A percentile compares a stretch with the other conserved stretches of the same genome.
These are phyloP conservation scores for Branchinecta lindahli DNA, from an alignment of 1,140 invertebrate species.

Conservation along the genomic window DNA sequence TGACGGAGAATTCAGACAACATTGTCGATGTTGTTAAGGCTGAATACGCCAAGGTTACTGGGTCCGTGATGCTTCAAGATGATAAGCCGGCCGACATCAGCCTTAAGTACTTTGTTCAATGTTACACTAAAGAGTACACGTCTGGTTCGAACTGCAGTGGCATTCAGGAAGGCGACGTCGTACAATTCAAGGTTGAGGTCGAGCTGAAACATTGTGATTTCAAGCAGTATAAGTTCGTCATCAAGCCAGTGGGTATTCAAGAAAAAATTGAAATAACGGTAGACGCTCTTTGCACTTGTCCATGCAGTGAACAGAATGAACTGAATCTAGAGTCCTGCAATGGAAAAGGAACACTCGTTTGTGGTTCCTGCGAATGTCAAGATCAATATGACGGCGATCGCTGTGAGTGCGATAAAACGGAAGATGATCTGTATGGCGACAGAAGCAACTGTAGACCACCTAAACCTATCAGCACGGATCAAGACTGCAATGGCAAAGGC, in stretches of 20 bases:
- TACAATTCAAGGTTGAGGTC: conserved; percentile 27
- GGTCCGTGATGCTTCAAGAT: conserved; percentile 35
- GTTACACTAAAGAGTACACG: conserved; percentile 33
- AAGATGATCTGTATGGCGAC: conserved; percentile 14
- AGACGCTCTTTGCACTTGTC: conserved; percentile 23
- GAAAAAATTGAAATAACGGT: conserved; percentile 21
- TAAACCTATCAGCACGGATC: conserved; percentile 10
- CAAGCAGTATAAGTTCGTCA: conserved; percentile 6
- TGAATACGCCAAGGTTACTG: conserved; percentile 40
- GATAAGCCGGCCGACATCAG: conserved; percentile 37
- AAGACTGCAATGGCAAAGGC: conserved; percentile 16
- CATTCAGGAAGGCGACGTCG: conserved; percentile 38
- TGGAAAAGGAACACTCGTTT: conserved; percentile 34
- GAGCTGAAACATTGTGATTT: conserved; percentile 17
- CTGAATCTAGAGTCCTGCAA: conserved; percentile 29
- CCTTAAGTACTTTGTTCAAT: conserved; percentile 39
- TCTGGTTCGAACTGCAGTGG: conserved; percentile 33
- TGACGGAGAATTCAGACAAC: conserved; percentile 44
- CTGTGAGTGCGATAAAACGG: conserved; percentile 15
- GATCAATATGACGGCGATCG: conserved; percentile 30
- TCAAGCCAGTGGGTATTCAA: conserved; percentile 33
- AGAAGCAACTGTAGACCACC: conserved; percentile 23
- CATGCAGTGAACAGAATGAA: conserved; percentile 28
- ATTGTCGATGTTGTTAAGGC: conserved; percentile 39
- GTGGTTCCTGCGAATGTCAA: conserved; percentile 38